phyloP scores from a whole-genome alignment of 2,797 vertebrate species.

The Pterois miles region DNA sequence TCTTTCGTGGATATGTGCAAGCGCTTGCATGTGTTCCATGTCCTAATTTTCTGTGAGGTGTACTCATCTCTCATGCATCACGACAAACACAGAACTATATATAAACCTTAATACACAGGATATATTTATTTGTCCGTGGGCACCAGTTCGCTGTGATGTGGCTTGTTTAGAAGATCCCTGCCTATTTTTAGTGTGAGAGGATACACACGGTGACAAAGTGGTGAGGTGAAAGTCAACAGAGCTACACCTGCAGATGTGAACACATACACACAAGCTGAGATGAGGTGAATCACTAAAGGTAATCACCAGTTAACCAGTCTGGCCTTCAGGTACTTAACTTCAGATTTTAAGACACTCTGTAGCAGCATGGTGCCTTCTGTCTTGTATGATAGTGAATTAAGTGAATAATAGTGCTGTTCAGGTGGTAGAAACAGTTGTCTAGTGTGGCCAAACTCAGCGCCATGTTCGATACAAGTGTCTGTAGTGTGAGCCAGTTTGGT shows the following conservation, averaged over 20 bases:
- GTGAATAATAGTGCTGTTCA: background rate
- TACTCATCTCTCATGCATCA: conserved; percentile 14
- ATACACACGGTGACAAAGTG: conserved; percentile 39
- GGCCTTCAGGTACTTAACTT: background rate
- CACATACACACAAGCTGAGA: background rate
- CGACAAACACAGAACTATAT: conserved; percentile 7
- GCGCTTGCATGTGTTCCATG: background rate
- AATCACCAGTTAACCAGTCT: background rate
- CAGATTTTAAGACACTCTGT: background rate
- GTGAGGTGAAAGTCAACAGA: conserved; percentile 59
- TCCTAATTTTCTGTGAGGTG: conserved; percentile 35
- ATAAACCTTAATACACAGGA: conserved; percentile 29
- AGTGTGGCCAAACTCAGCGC: background rate
- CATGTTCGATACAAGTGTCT: background rate
- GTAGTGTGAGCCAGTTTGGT: background rate
- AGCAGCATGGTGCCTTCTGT: background rate
- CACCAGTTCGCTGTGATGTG: background rate
- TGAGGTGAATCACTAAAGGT: background rate
- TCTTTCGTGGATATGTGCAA: conserved; percentile 15
- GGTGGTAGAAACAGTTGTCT: background rate
- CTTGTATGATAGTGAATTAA: background rate
- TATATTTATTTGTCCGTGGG: conserved; percentile 42
- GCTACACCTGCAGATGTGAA: conserved; percentile 16
- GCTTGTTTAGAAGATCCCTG: conserved; percentile 32
- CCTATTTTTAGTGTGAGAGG: conserved; percentile 64